Evolutionary conservation across 1,140 invertebrate genomes (phyloP).

Genomic region (Philaenus spumarius): DNA sequence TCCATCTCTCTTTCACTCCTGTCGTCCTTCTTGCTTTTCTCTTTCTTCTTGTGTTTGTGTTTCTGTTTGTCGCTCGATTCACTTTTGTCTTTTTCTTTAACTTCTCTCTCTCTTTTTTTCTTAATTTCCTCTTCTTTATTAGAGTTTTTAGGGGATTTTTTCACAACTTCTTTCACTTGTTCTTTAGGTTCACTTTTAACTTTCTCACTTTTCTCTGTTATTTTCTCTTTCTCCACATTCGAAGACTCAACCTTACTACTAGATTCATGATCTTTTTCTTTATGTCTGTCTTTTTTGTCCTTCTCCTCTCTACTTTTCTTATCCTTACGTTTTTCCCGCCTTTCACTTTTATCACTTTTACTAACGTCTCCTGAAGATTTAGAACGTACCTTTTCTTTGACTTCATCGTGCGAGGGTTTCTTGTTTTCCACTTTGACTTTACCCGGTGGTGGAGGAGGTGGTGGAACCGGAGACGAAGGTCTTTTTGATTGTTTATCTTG

Average conservation of each 20-base stretch:
- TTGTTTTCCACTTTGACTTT: conserved; percentile 17
- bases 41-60: conserved; percentile 49
- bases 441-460: conserved; percentile 7
- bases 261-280: conserved; percentile 45
- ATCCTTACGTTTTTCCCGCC: conserved; percentile 20
- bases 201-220: conserved; percentile 39
- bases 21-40: conserved; percentile 36
- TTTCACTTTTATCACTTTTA: conserved; percentile 14
- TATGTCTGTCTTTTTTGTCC: conserved; percentile 38
- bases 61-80: conserved; percentile 40
- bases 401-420: conserved; percentile 19
- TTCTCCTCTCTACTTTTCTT: conserved; percentile 26
- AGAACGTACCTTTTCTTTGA: conserved; percentile 17
- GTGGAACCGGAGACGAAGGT: conserved; percentile 9
- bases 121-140: no score
- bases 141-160: conserved; percentile 16
- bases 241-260: conserved; percentile 27
- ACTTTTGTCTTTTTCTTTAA: conserved; percentile 43
- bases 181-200: conserved; percentile 15
- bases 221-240: conserved; percentile 44
- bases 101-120: conserved; percentile 31
- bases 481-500: conserved; percentile 17
- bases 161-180: conserved; percentile 17
- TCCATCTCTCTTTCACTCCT: conserved; percentile 30
- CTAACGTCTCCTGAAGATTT: conserved; percentile 6